A percentile compares a stretch with the other conserved stretches of the same genome.
Conservation (phyloP, 2,113 vertebrate genomes). For the Colossoma macropomum region DNA sequence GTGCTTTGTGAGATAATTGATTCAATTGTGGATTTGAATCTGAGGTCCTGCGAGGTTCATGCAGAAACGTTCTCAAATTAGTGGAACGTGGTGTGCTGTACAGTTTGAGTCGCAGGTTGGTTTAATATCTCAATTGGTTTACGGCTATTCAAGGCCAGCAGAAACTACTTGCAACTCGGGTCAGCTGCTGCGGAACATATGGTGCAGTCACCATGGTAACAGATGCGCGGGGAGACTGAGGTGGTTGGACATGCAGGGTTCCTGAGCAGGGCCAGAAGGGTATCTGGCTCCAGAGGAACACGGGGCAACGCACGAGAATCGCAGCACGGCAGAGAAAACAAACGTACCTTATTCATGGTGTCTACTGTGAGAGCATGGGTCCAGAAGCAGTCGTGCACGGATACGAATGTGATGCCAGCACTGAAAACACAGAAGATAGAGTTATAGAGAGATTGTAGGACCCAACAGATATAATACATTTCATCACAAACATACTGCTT, state of each 20-base stretch:
- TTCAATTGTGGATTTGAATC: neutral
- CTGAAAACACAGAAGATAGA: slow-evolving; percentile 66
- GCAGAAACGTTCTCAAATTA: neutral
- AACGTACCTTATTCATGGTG: slow-evolving; percentile 90
- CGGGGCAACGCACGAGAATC: neutral
- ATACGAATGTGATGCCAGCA: slow-evolving; percentile 90
- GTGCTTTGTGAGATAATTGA: neutral
- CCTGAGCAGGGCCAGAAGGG: neutral
- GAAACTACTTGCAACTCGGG: neutral
- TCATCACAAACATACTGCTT: too few species aligned
- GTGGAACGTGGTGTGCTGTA: neutral
- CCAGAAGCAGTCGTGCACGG: slow-evolving; percentile 98
- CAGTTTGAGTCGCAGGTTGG: neutral
- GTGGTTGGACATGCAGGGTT: neutral
- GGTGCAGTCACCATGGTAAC: slow-evolving; percentile 32
- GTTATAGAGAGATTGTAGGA: too few species aligned
- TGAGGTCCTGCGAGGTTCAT: neutral
- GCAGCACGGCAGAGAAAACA: neutral
- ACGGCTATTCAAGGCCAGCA: neutral
- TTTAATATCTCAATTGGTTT: neutral
- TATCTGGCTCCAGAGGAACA: neutral
- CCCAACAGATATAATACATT: too few species aligned
- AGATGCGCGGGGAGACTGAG: slow-evolving; percentile 26
- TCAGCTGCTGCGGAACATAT: slow-evolving; percentile 25
- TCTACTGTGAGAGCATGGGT: slow-evolving; percentile 89